Evolutionary conservation across 2,888 invertebrate genomes (phyloP).

Genomic region (Blera fallax): DNA sequence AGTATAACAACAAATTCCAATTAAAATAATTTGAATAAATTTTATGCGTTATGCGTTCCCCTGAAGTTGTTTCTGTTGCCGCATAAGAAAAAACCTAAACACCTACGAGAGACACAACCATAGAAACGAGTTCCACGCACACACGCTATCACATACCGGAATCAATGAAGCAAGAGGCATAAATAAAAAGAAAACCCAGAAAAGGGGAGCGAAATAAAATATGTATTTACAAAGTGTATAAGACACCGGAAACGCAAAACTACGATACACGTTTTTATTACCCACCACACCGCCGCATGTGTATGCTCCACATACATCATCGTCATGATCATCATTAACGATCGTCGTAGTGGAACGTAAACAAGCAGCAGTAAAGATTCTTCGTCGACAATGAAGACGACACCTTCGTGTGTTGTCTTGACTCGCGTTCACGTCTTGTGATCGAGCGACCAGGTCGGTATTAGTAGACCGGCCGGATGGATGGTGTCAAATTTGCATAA

Average conservation of each 20-base stretch:
- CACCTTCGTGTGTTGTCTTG: conserved; percentile 55
- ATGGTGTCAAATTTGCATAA: conserved; percentile 73
- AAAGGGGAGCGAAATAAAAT: conserved; percentile 63
- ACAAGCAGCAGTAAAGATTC: conserved; percentile 51
- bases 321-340: conserved; percentile 41
- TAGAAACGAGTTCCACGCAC: conserved; percentile 59
- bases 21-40: conserved; percentile 73
- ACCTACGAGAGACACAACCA: conserved; percentile 59
- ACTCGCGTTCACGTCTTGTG: conserved; percentile 36
- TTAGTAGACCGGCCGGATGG: conserved; percentile 71
- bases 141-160: conserved; percentile 56
- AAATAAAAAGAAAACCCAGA: conserved; percentile 63
- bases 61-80: conserved; percentile 33
- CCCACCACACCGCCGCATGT: conserved; percentile 21
- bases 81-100: conserved; percentile 17
- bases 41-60: conserved; percentile 69
- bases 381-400: conserved; percentile 50
- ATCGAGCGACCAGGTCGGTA: conserved; percentile 49
- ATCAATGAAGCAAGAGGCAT: conserved; percentile 66
- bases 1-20: conserved; percentile 66
- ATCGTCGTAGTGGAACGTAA: conserved; percentile 64
- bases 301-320: conserved; percentile 63
- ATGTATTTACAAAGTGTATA: conserved; percentile 50
- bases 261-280: conserved; percentile 58
- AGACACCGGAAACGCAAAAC: conserved; percentile 73